phyloP scores from a whole-genome alignment of 1,140 invertebrate genomes.

The Sycophila sp. region DNA sequence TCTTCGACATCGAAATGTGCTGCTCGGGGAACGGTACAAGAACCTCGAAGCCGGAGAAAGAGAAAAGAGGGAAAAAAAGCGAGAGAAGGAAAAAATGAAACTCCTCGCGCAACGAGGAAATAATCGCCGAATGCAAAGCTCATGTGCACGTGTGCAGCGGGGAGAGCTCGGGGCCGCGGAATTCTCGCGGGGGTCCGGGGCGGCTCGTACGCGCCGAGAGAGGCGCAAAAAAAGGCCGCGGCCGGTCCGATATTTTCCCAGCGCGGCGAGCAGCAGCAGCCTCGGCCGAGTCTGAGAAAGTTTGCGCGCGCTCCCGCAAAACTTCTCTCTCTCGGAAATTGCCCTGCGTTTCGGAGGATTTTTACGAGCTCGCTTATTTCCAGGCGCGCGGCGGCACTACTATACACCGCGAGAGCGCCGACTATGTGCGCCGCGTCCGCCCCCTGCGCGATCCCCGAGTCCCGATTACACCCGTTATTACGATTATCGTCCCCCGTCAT shows the following conservation, averaged over 20 bases:
- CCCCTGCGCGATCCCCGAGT: not conserved
- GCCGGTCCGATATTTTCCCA: conserved; percentile 31
- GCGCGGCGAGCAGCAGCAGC: not conserved
- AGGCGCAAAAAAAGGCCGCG: not conserved
- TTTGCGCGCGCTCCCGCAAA: not conserved
- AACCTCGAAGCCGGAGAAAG: too few relatives aligned
- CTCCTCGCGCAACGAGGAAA: too few relatives aligned
- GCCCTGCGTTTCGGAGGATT: conserved; percentile 32
- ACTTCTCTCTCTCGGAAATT: conserved; percentile 15
- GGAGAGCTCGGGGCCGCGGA: not conserved
- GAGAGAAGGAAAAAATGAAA: conserved; percentile 2
- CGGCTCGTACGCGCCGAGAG: conserved; percentile 1
- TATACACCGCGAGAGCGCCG: not conserved
- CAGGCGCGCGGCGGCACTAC: not conserved
- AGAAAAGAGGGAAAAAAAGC: conserved; percentile 1
- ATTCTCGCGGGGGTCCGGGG: not conserved
- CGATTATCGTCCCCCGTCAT: not conserved
- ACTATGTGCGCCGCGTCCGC: not conserved
- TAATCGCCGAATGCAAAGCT: not conserved
- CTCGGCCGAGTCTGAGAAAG: conserved; percentile 29
- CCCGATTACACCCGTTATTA: not conserved
- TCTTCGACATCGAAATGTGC: too few relatives aligned
- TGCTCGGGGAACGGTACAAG: too few relatives aligned
- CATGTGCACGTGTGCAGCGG: not conserved
- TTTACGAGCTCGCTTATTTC: conserved; percentile 38